Evolutionary conservation across 2,797 vertebrate genomes (phyloP).

Genomic region (Brachyalestes nurse): DNA sequence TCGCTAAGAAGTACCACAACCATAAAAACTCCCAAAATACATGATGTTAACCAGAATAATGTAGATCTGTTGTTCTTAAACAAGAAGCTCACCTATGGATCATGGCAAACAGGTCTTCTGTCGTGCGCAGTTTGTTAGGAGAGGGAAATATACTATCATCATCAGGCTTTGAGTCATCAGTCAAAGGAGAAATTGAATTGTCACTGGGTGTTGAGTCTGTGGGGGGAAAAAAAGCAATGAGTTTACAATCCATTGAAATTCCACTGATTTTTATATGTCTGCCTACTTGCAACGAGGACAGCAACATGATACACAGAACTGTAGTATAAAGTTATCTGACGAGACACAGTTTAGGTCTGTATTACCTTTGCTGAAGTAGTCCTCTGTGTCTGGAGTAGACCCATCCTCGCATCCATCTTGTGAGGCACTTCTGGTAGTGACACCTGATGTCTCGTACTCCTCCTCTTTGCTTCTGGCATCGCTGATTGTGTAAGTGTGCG

Average conservation of each 20-base stretch:
- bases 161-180: constrained; percentile 90
- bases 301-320: not conserved
- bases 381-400: constrained; percentile 83
- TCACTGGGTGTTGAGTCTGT: constrained; percentile 94
- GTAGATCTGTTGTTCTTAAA: not conserved
- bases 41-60: not conserved
- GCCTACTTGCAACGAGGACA: not conserved
- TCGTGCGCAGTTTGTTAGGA: constrained; percentile 95
- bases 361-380: constrained; percentile 91
- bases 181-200: constrained; percentile 91
- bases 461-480: constrained; percentile 82
- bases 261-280: not conserved
- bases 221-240: constrained; percentile 16
- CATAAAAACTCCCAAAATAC: not conserved
- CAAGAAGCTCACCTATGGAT: constrained; percentile 90
- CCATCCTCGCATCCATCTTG: constrained; percentile 86
- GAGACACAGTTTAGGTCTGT: constrained; percentile 19
- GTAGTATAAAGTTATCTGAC: not conserved
- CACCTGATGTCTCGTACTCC: constrained; percentile 87
- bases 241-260: no score
- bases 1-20: not conserved
- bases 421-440: constrained; percentile 95
- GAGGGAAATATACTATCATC: constrained; percentile 89
- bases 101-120: constrained; percentile 97
- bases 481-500: constrained; percentile 84